A percentile compares a stretch with the other conserved stretches of the same genome.
These are phyloP conservation scores for Oxyura jamaicensis DNA, from an alignment of 2,113 vertebrate species.

Conservation along the genomic window DNA sequence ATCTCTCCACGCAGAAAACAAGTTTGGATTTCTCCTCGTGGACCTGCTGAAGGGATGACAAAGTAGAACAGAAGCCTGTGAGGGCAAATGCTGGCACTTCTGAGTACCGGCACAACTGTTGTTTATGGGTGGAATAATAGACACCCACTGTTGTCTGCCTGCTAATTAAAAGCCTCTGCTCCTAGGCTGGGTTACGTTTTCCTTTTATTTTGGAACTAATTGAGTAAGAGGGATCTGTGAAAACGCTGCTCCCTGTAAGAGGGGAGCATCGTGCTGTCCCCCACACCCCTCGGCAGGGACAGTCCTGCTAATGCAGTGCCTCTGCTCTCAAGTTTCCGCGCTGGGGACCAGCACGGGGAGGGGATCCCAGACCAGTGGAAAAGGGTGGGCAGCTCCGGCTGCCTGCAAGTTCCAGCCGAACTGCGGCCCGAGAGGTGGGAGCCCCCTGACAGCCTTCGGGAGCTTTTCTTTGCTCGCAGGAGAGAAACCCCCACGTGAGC, in stretches of 20 bases:
- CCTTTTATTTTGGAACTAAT: neutral
- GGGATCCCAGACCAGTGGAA: neutral
- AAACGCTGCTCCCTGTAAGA: neutral
- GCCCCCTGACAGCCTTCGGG: neutral
- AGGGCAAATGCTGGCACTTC: neutral
- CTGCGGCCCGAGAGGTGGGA: neutral
- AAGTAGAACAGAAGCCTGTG: neutral
- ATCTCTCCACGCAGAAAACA: neutral
- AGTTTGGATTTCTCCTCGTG: neutral
- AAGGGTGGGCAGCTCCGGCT: neutral
- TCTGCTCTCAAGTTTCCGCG: neutral
- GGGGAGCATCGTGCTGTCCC: rapidly evolving
- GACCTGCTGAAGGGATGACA: neutral
- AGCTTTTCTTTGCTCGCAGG: neutral
- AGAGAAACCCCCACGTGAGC: neutral
- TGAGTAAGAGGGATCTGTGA: neutral
- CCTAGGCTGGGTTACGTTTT: neutral
- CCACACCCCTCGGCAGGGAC: too few relatives aligned
- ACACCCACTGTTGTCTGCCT: neutral
- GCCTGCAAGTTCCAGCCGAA: neutral
- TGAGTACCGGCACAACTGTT: neutral
- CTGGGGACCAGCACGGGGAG: neutral
- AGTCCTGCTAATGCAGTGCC: neutral
- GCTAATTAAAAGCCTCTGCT: neutral
- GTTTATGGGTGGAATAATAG: neutral